Base-by-base conservation (phyloP, 2,113 vertebrate genomes). In the Phaethornis superciliosus region DNA sequence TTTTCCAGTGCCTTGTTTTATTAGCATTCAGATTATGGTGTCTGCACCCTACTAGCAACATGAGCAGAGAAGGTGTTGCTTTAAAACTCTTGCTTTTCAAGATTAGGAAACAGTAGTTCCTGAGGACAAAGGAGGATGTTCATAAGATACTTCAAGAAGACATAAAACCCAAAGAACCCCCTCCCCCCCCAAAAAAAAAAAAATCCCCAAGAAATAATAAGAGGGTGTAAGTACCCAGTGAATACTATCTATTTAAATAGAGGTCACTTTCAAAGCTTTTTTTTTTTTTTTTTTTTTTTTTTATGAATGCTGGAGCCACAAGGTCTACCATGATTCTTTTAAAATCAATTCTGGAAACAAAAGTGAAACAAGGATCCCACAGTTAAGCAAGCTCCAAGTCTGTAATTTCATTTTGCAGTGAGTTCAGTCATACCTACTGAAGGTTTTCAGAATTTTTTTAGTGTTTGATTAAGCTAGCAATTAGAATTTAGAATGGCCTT, bases 361-460 rank as follows among this genome's bases (percentile, higher is more conserved):
- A 93, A 91, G 26, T 26, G 10, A 62, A 52, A 49, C 30, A 85
- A 71, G 33, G 10, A 85, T 94, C 54, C 91, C 32, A 52, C 22
- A 55, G 54, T 75, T 82, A 18, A 60, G n/a, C 33, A 85, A 75
- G 60, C 88, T 40, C 32, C 60, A 78, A 84, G 60, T 72, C 52
- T 88, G 35, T 91, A 78, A 74, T 56, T 90, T 78, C 10, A 35
- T 81, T 85, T 75, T 94, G 71, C 56, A 67, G 4, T 95, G 85
- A 75, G 27, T 71, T 81, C 60, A 42, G 56, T 75, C 44, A 54
- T 77, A 40, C 49, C 35, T 64, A 4, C 44, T 82, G 64, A 78
- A 95, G 64, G 63, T 89, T 77, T 94, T 80, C 40, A 46, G 51
- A 19, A n/a, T 47, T 74, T 80, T 28, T 67, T 37, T n/a, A 37